A percentile compares a stretch with the other conserved stretches of the same genome.
Evolutionary conservation across 2,888 invertebrate species (phyloP).

Genomic region (Synergus japonicus): DNA sequence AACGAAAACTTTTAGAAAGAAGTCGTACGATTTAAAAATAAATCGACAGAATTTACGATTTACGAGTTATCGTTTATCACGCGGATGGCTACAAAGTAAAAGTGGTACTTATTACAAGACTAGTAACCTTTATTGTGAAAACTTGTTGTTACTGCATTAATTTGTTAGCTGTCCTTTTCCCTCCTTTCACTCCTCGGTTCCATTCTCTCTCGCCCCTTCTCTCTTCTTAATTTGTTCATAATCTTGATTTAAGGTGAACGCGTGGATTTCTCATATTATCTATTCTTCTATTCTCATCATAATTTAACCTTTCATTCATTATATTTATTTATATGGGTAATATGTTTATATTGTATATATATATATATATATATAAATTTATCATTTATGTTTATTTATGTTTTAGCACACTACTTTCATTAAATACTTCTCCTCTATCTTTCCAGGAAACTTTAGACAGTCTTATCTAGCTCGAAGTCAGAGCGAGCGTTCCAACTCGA

Average conservation of each 20-base stretch:
- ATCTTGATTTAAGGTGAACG: too few species aligned
- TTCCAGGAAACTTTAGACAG: slow-evolving; percentile 55
- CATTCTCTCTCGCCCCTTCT: background rate
- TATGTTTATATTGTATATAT: too few species aligned
- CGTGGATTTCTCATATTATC: too few species aligned
- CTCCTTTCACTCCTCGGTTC: background rate
- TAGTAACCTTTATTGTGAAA: slow-evolving; percentile 25
- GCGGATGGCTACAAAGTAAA: slow-evolving; percentile 4
- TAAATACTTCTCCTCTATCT: background rate
- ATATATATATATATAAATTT: too few species aligned
- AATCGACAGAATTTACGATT: too few species aligned
- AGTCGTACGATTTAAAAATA: too few species aligned
- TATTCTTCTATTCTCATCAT: too few species aligned
- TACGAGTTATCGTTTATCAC: slow-evolving; percentile 17
- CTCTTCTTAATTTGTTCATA: too few species aligned
- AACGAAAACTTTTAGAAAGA: too few species aligned
- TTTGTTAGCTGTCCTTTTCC: slow-evolving; percentile 17
- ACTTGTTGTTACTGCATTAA: slow-evolving; percentile 3
- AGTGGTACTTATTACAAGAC: slow-evolving; percentile 20
- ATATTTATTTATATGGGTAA: too few species aligned
- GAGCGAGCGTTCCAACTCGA: slow-evolving; percentile 77
- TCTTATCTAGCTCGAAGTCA: slow-evolving; percentile 73
- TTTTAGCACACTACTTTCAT: background rate
- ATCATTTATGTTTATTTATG: too few species aligned
- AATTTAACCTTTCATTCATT: too few species aligned